Evolutionary conservation across 2,113 vertebrate species (phyloP).

Genomic region (Nasalis larvatus): DNA sequence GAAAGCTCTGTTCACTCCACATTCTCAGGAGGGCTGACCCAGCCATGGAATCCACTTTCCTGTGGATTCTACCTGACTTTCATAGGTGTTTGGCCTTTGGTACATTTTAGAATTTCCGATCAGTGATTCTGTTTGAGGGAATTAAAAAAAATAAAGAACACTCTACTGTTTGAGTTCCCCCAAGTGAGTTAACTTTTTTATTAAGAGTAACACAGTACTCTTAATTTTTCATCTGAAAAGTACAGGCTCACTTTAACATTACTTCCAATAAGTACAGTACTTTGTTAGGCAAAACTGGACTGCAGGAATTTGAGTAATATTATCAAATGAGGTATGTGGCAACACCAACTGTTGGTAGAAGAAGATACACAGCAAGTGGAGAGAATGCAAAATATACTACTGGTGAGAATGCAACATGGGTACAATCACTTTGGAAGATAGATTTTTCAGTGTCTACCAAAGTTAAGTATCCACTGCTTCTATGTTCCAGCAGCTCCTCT

Average conservation of each 20-base stretch:
- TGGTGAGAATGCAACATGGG: not conserved
- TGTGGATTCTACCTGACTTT: not conserved
- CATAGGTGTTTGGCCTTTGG: not conserved
- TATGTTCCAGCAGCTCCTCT: not conserved
- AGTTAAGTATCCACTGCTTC: not conserved
- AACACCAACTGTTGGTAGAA: not conserved
- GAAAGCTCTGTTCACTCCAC: not conserved
- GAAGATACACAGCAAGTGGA: not conserved
- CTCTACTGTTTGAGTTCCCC: not conserved
- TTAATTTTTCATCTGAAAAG: not conserved
- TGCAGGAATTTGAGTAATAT: not conserved
- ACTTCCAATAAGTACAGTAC: not conserved
- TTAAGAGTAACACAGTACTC: not conserved
- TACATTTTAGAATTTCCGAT: not conserved
- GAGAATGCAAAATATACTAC: not conserved
- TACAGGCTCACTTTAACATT: not conserved
- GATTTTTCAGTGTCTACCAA: not conserved
- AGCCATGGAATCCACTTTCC: not conserved
- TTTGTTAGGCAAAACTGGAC: not conserved
- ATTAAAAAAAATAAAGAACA: not conserved
- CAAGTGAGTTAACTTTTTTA: not conserved
- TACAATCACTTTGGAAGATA: not conserved
- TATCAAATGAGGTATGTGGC: not conserved
- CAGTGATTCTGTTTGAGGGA: not conserved
- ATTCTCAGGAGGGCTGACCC: not conserved